Conservation (phyloP, 2,797 vertebrate species). For the Gallinago solitaria region DNA sequence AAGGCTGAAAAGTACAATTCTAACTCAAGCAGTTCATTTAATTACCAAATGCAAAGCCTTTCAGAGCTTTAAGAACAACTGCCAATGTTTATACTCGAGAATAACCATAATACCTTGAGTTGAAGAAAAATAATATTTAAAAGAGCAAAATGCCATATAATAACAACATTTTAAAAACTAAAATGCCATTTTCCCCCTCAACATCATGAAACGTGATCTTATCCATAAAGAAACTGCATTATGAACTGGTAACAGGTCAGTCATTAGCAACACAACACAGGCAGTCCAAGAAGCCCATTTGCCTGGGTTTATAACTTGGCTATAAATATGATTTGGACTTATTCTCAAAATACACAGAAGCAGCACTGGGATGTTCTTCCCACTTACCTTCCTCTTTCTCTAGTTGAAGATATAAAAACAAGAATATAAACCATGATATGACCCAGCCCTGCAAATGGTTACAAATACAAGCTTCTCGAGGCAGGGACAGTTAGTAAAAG, state of each 20-base stretch:
- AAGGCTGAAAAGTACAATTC: constrained; percentile 55
- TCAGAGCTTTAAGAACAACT: constrained; percentile 37
- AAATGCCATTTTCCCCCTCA: neutral
- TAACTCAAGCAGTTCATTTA: constrained; percentile 67
- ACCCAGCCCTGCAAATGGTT: neutral
- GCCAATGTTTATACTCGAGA: constrained; percentile 11
- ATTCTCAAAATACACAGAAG: neutral
- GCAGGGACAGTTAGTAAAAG: neutral
- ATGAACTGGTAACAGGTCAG: neutral
- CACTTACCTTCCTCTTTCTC: neutral
- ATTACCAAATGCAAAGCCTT: constrained; percentile 44
- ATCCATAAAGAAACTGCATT: neutral
- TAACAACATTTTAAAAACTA: neutral
- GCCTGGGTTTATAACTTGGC: neutral
- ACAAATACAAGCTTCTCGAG: neutral
- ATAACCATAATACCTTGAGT: neutral
- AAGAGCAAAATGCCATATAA: neutral
- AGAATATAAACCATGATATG: neutral
- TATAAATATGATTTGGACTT: neutral
- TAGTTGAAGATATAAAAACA: neutral
- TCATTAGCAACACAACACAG: neutral
- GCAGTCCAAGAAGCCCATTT: neutral
- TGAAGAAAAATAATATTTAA: neutral
- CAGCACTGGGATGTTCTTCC: too few relatives aligned
- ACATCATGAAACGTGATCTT: neutral